phyloP scores from a whole-genome alignment of 1,140 invertebrate genomes.

The Dendrolimus punctatus region DNA sequence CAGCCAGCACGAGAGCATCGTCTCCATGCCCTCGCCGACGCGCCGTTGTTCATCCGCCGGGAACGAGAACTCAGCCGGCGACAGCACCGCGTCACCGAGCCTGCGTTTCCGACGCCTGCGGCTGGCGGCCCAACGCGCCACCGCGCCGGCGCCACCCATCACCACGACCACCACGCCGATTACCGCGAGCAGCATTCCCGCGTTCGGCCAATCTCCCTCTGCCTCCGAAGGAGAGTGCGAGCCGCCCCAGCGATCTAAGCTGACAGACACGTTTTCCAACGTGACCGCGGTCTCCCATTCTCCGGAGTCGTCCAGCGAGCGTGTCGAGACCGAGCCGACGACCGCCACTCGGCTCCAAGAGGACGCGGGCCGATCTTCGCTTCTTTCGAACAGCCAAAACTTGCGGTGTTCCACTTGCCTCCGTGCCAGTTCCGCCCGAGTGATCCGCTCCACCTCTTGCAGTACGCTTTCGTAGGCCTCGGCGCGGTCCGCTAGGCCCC shows the following conservation, averaged over 20 bases:
- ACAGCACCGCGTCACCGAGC: constrained; percentile 17
- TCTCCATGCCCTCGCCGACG: constrained; percentile 86
- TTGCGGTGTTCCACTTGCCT: too few species aligned
- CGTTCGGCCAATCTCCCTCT: constrained; percentile 2
- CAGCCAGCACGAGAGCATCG: constrained; percentile 86
- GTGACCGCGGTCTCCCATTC: constrained; percentile 25
- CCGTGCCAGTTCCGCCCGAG: constrained; percentile 13
- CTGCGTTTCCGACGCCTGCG: constrained; percentile 11
- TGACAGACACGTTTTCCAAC: constrained; percentile 3
- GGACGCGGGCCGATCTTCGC: neutral
- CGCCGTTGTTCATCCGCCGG: constrained; percentile 43
- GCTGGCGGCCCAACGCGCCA: constrained; percentile 11
- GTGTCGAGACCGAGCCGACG: constrained; percentile 14
- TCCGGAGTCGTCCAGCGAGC: constrained; percentile 15
- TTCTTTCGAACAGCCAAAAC: too few species aligned
- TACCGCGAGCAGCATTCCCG: neutral
- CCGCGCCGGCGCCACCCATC: constrained; percentile 8
- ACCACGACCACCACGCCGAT: constrained; percentile 8
- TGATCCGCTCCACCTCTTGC: constrained; percentile 16
- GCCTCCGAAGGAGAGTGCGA: constrained; percentile 4
- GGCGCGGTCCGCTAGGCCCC: too few species aligned
- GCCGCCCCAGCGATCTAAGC: neutral
- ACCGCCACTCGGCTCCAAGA: constrained; percentile 22
- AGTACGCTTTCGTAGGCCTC: constrained; percentile 24
- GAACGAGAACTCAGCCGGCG: constrained; percentile 37